Conservation (phyloP, 2,113 vertebrate species). For the Riparia riparia region DNA sequence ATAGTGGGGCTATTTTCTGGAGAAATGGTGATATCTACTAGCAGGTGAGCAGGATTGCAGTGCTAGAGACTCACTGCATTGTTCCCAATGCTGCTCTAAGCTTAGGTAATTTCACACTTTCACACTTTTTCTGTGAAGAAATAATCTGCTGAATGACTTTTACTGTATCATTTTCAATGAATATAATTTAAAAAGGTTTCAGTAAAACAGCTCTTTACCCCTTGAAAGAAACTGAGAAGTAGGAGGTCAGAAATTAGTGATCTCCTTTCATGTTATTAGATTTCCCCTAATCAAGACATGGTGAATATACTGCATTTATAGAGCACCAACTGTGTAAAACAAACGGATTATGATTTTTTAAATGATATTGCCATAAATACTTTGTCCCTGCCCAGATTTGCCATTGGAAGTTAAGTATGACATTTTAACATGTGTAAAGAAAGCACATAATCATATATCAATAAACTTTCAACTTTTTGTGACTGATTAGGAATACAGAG, state of each 20-base stretch:
- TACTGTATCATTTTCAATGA: background rate
- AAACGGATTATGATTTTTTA: background rate
- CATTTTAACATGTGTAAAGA: background rate
- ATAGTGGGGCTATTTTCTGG: background rate
- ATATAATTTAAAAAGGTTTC: conserved; percentile 8
- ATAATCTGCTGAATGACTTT: background rate
- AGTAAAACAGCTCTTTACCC: background rate
- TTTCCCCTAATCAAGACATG: background rate
- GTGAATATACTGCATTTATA: background rate
- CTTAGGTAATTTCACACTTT: background rate
- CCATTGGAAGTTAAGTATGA: background rate
- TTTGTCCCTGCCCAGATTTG: background rate
- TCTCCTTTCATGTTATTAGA: conserved; percentile 26
- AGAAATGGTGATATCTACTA: background rate
- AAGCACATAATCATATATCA: background rate
- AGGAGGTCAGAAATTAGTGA: conserved; percentile 32
- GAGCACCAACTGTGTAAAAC: background rate
- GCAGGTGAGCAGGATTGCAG: background rate
- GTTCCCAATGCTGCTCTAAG: background rate
- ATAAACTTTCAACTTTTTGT: background rate
- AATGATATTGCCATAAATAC: background rate
- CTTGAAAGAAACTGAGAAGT: conserved; percentile 18
- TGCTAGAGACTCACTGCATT: background rate
- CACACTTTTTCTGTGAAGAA: background rate
- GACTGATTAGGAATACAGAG: background rate